phyloP scores from a whole-genome alignment of 2,797 vertebrate genomes.

The Coregonus ussuriensis region DNA sequence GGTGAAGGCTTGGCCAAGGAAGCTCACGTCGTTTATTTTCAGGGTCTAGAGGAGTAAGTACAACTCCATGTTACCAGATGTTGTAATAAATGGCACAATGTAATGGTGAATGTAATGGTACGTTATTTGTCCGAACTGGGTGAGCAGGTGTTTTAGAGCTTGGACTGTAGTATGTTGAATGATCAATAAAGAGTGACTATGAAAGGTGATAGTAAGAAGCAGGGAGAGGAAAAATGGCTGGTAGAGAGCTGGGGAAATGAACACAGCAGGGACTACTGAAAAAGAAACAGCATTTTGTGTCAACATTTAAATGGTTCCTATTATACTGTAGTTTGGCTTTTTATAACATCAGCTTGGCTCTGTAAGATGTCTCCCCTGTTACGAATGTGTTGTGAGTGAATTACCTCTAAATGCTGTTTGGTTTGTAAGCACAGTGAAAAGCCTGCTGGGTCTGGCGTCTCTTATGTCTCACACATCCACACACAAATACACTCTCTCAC shows the following conservation, averaged over 20 bases:
- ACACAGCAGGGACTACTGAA: not conserved
- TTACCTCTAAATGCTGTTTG: not conserved
- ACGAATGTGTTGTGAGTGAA: not conserved
- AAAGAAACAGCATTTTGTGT: not conserved
- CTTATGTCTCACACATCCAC: not conserved
- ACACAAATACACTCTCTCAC: conserved; percentile 2
- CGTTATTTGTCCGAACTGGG: not conserved
- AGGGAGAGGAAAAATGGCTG: not conserved
- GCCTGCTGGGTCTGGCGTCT: not conserved
- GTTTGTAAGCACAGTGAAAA: not conserved
- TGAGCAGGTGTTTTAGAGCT: not conserved
- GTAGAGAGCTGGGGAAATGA: not conserved
- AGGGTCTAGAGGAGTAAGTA: not conserved
- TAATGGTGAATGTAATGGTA: not conserved
- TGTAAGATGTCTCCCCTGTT: not conserved
- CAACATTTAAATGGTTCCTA: not conserved
- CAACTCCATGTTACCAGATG: no score
- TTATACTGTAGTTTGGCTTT: not conserved
- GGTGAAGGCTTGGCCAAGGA: not conserved
- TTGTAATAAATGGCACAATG: no score
- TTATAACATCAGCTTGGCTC: not conserved
- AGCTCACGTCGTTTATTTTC: no score
- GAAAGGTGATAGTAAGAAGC: not conserved
- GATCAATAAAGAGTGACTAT: not conserved
- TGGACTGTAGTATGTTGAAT: not conserved